These are phyloP conservation scores for Crematogaster levior DNA, from an alignment of 2,888 invertebrate genomes.

Conservation along the genomic window DNA sequence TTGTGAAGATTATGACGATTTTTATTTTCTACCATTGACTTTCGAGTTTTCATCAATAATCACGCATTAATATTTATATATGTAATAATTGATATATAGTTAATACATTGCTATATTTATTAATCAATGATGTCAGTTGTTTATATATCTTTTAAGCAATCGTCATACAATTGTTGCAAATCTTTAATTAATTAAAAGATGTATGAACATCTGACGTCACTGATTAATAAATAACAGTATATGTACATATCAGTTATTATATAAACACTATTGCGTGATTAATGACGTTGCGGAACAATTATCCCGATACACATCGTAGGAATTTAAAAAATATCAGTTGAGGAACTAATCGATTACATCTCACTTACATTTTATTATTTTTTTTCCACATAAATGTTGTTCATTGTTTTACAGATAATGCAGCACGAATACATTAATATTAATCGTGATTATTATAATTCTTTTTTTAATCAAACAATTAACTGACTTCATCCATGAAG, in stretches of 20 bases:
- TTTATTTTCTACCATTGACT: not conserved
- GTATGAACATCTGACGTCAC: not conserved
- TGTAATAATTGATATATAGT: too few species aligned
- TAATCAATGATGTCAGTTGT: too few species aligned
- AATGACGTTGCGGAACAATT: not conserved
- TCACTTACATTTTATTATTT: not conserved
- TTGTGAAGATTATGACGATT: not conserved
- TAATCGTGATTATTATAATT: conserved; percentile 59
- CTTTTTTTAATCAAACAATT: conserved; percentile 57
- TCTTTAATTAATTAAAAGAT: not conserved
- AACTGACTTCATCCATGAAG: too few species aligned
- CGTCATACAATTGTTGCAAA: not conserved
- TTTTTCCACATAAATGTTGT: not conserved
- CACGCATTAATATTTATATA: too few species aligned
- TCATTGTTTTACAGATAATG: not conserved
- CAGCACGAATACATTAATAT: conserved; percentile 46
- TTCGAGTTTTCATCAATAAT: not conserved
- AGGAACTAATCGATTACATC: not conserved
- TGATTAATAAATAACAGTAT: not conserved
- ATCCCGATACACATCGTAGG: not conserved
- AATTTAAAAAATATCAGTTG: conserved; percentile 16
- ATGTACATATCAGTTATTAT: not conserved
- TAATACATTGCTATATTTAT: too few species aligned
- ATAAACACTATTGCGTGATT: conserved; percentile 3
- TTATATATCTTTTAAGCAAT: too few species aligned